A percentile compares a stretch with the other conserved stretches of the same genome.
Conservation (phyloP, 35 echinoderm and acorn worm species). For the Apostichopus parvimensis region DNA sequence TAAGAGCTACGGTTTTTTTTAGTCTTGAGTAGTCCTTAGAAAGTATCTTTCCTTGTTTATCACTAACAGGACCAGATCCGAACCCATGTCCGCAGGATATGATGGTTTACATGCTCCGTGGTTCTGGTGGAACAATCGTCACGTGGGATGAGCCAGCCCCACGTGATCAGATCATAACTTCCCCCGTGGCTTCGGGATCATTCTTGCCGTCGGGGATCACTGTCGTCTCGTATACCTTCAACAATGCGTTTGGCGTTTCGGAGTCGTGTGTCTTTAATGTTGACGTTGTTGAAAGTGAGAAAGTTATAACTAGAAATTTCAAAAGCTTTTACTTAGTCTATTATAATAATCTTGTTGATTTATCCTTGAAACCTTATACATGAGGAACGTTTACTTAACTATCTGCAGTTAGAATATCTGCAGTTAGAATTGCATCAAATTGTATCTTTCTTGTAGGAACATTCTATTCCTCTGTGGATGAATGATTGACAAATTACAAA, state of each 20-base stretch:
- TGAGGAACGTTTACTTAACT: too few species aligned
- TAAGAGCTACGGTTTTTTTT: too few species aligned
- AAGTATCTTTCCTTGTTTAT: neutral
- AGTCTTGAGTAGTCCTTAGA: too few species aligned
- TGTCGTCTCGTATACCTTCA: neutral
- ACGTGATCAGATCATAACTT: neutral
- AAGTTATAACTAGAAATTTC: too few species aligned
- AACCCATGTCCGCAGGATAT: conserved; percentile 7
- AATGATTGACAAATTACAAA: too few species aligned
- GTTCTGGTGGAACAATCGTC: conserved; percentile 39
- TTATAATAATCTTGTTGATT: too few species aligned
- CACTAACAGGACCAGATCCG: neutral
- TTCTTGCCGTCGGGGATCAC: conserved; percentile 14
- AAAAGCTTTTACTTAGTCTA: too few species aligned
- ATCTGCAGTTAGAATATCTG: too few species aligned
- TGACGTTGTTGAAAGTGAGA: neutral
- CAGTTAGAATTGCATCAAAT: too few species aligned
- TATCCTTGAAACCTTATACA: too few species aligned
- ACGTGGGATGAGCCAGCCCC: conserved; percentile 32
- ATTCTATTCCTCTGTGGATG: too few species aligned
- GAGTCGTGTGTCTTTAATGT: conserved; percentile 12
- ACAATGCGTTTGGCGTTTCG: neutral
- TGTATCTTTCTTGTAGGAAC: too few species aligned
- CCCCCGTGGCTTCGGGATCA: neutral
- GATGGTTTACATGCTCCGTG: neutral